phyloP scores from a whole-genome alignment of 2,888 invertebrate species.

The Palloptera scutellata region DNA sequence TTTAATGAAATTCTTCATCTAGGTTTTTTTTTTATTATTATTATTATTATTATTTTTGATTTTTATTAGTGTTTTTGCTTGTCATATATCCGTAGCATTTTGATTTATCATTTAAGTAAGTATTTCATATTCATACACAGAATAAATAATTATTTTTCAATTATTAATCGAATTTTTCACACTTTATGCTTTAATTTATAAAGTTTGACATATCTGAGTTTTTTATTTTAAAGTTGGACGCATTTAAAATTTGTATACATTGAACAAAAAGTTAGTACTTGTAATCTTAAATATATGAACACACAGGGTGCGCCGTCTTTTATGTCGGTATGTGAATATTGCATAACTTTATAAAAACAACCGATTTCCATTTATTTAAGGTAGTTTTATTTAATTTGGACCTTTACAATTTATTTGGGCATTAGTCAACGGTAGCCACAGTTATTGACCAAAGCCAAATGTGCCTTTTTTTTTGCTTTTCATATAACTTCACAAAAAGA shows the following conservation, averaged over 20 bases:
- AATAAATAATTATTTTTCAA: not conserved
- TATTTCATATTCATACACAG: not conserved
- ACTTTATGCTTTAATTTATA: constrained; percentile 18
- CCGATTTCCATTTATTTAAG: no score
- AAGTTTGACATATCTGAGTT: not conserved
- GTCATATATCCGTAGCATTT: constrained; percentile 15
- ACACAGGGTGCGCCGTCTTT: no score
- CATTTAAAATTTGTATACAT: not conserved
- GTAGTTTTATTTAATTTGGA: no score
- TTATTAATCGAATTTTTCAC: constrained; percentile 16
- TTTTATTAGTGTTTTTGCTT: constrained; percentile 1
- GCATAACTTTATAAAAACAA: no score
- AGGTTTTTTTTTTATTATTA: no score
- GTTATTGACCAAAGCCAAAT: no score
- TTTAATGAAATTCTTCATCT: constrained; percentile 14
- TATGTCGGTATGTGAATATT: no score
- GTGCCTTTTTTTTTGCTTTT: no score
- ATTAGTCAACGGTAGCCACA: no score
- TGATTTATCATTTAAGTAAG: constrained; percentile 7
- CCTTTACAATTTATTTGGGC: no score
- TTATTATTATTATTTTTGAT: not conserved
- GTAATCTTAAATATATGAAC: no score
- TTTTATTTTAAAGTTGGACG: not conserved
- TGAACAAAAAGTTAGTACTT: not conserved
- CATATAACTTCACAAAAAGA: no score